Percentiles rank a stretch among this genome's conserved stretches.
Evolutionary conservation across 2,888 invertebrate genomes (phyloP).

Genomic region (Girardia tigrina): DNA sequence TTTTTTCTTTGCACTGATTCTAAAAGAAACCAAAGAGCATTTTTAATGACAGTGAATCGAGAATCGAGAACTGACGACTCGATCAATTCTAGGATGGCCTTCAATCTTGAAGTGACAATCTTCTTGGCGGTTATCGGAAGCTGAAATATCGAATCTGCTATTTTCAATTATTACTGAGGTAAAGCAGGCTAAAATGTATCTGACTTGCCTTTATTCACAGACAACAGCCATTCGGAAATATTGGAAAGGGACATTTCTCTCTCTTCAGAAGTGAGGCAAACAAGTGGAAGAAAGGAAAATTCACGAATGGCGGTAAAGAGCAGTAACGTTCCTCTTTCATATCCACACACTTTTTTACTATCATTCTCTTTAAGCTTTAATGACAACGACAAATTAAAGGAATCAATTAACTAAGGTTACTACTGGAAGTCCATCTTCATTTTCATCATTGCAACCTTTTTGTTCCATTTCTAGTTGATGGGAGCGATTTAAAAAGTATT

Average conservation of each 20-base stretch:
- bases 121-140: background rate
- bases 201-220: background rate
- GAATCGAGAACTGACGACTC: background rate
- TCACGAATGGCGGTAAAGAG: background rate
- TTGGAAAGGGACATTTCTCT: background rate
- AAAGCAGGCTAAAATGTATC: no score
- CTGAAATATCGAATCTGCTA: no score
- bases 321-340: background rate
- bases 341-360: background rate
- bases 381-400: no score
- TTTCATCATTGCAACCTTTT: no score
- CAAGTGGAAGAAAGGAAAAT: background rate
- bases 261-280: background rate
- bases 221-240: conserved; percentile 1
- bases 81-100: background rate
- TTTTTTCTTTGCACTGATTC: background rate
- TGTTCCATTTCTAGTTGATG: no score
- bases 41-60: background rate
- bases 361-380: no score
- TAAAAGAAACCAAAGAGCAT: background rate
- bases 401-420: no score
- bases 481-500: no score
- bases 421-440: no score
- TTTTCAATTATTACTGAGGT: no score
- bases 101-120: background rate